Percentiles rank a stretch among this genome's conserved stretches.
Conservation (phyloP, 2,113 vertebrate genomes). For the Astur gentilis region DNA sequence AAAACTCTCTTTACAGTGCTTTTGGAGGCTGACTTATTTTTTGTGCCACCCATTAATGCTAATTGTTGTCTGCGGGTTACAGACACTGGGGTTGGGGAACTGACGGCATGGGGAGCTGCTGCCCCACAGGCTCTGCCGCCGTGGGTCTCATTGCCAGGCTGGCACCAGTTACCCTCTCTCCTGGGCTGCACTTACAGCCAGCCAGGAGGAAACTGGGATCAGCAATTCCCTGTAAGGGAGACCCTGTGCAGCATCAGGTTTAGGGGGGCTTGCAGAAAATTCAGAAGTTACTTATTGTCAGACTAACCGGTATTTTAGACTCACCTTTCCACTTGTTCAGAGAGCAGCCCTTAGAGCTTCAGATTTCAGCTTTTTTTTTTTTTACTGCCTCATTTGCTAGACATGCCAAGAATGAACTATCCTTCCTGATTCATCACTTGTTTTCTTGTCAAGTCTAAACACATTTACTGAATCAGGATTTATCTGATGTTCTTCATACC, state of each 20-base stretch:
- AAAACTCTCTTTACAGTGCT: not conserved
- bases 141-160: not conserved
- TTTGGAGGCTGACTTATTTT: not conserved
- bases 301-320: not conserved
- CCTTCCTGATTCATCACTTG: not conserved
- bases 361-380: not conserved
- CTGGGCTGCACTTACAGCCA: not conserved
- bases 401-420: not conserved
- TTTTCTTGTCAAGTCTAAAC: not conserved
- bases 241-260: not conserved
- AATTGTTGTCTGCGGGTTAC: not conserved
- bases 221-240: accelerated
- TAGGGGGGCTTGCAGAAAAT: not conserved
- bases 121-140: not conserved
- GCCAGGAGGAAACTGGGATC: not conserved
- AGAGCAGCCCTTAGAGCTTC: not conserved
- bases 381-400: not conserved
- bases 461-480: not conserved
- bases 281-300: not conserved
- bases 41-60: not conserved
- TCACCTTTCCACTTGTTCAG: not conserved
- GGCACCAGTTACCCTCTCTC: no score
- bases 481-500: not conserved
- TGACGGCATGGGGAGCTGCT: not conserved
- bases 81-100: accelerated